A percentile compares a stretch with the other conserved stretches of the same genome.
These are phyloP conservation scores for Drosophila guanche DNA, from an alignment of 1,140 invertebrate species.

Conservation along the genomic window DNA sequence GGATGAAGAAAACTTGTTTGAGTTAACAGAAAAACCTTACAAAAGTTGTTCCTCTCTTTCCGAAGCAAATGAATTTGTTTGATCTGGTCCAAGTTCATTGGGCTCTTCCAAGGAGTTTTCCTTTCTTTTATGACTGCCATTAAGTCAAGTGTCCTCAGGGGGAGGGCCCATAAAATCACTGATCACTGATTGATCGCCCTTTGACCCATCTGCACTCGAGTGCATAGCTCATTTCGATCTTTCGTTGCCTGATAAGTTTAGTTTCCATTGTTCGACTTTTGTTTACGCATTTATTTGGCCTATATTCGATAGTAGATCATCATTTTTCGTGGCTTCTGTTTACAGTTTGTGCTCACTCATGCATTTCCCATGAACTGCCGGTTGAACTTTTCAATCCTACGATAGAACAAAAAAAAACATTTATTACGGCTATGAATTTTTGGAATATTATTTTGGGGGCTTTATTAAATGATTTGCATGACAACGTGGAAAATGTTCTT, in stretches of 20 bases:
- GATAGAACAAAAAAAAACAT: slow-evolving; percentile 6
- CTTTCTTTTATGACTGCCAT: slow-evolving; percentile 43
- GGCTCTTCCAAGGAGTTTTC: slow-evolving; percentile 12
- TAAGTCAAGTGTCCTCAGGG: slow-evolving; percentile 68
- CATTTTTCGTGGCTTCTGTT: slow-evolving; percentile 13
- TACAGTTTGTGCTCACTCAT: slow-evolving; percentile 36
- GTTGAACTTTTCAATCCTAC: slow-evolving; percentile 46
- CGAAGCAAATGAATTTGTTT: slow-evolving; percentile 23
- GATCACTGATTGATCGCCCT: slow-evolving; percentile 67
- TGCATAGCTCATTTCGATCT: slow-evolving; percentile 10
- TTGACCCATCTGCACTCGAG: slow-evolving; percentile 28
- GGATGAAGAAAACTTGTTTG: slow-evolving; percentile 51
- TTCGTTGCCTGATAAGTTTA: slow-evolving; percentile 57
- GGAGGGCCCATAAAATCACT: slow-evolving; percentile 49
- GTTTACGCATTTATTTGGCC: slow-evolving; percentile 70
- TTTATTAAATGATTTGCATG: slow-evolving; percentile 30
- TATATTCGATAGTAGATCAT: slow-evolving; percentile 39
- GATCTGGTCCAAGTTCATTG: slow-evolving; percentile 50
- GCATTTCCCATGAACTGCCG: slow-evolving; percentile 60
- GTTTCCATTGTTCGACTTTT: slow-evolving; percentile 38
- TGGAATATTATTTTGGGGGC: not conserved
- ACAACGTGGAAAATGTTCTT: slow-evolving; percentile 1
- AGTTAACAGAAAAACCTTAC: slow-evolving; percentile 21
- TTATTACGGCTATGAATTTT: slow-evolving; percentile 19
- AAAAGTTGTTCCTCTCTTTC: slow-evolving; percentile 23